A percentile compares a stretch with the other conserved stretches of the same genome.
phyloP scores from a whole-genome alignment of 2,113 vertebrate species.

The Cyprinodon variegatus region DNA sequence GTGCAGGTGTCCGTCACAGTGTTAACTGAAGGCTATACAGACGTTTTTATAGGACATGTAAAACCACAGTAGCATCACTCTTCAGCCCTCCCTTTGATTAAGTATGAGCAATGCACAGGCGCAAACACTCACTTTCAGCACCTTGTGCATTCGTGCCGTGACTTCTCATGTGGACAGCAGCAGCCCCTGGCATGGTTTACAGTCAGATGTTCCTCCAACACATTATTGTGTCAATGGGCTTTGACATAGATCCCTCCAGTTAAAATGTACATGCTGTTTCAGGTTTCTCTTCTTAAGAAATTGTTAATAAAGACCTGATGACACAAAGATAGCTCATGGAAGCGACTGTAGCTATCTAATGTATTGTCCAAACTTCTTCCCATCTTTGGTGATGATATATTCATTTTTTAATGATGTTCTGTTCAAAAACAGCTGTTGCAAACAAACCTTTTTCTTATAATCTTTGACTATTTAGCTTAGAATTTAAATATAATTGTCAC shows the following conservation, averaged over 20 bases:
- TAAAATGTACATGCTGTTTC: conserved; percentile 14
- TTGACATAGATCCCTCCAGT: conserved; percentile 23
- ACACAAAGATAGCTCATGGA: neutral
- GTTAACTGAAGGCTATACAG: neutral
- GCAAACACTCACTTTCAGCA: conserved; percentile 15
- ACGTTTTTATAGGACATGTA: conserved; percentile 61
- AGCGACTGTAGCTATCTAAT: neutral
- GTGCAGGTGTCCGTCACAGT: conserved; percentile 46
- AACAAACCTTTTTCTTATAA: neutral
- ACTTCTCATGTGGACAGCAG: neutral
- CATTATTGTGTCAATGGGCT: conserved; percentile 36
- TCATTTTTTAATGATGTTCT: neutral
- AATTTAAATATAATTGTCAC: too few species aligned
- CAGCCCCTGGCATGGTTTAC: conserved; percentile 18
- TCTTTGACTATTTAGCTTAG: too few species aligned
- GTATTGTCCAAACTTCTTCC: neutral
- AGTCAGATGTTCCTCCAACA: conserved; percentile 17
- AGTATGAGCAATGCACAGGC: conserved; percentile 14
- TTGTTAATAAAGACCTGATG: neutral
- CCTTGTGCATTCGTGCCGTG: conserved; percentile 7
- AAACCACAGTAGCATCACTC: conserved; percentile 46
- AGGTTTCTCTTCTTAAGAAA: conserved; percentile 22
- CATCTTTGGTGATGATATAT: neutral
- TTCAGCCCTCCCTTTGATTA: conserved; percentile 29
- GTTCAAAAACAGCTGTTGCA: neutral